Evolutionary conservation across 2,888 invertebrate species (phyloP).

Genomic region (Cheilosia scutellata): DNA sequence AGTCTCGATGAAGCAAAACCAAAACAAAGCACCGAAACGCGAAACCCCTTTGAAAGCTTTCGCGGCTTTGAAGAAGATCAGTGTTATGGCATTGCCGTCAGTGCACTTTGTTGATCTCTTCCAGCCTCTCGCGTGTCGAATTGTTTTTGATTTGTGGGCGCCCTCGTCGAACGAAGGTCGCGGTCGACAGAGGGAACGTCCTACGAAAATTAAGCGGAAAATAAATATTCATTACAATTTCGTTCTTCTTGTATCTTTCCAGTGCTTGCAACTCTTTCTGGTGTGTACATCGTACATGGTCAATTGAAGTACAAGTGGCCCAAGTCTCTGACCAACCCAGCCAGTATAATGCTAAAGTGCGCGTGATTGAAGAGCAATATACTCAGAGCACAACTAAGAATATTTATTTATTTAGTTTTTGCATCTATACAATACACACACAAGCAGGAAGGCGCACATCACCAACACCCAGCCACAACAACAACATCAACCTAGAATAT

Average conservation of each 20-base stretch:
- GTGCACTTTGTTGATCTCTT: constrained; percentile 42
- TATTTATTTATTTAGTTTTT: constrained; percentile 1
- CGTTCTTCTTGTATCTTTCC: constrained; percentile 28
- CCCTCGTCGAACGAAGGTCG: constrained; percentile 63
- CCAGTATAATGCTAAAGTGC: constrained; percentile 55
- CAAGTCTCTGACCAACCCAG: constrained; percentile 38
- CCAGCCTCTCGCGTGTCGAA: constrained; percentile 39
- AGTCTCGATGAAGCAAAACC: constrained; percentile 2
- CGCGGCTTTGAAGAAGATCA: constrained; percentile 39
- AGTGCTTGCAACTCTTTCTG: constrained; percentile 14
- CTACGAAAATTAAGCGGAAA: constrained; percentile 57
- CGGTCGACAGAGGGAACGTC: constrained; percentile 44
- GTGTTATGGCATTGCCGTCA: constrained; percentile 45
- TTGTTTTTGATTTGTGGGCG: constrained; percentile 69
- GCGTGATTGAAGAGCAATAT: constrained; percentile 46
- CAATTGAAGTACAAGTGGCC: constrained; percentile 65
- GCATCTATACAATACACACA: background rate
- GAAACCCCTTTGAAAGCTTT: constrained; percentile 32
- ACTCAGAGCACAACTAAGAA: constrained; percentile 49
- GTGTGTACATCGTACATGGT: constrained; percentile 23
- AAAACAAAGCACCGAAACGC: constrained; percentile 30
- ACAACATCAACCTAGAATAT: constrained; percentile 57
- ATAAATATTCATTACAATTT: constrained; percentile 61
- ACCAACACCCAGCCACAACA: constrained; percentile 2
- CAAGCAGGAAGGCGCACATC: constrained; percentile 26